Percentiles rank a stretch among this genome's conserved stretches.
Evolutionary conservation across 2,888 invertebrate genomes (phyloP).

Genomic region (Euplagia quadripunctaria): DNA sequence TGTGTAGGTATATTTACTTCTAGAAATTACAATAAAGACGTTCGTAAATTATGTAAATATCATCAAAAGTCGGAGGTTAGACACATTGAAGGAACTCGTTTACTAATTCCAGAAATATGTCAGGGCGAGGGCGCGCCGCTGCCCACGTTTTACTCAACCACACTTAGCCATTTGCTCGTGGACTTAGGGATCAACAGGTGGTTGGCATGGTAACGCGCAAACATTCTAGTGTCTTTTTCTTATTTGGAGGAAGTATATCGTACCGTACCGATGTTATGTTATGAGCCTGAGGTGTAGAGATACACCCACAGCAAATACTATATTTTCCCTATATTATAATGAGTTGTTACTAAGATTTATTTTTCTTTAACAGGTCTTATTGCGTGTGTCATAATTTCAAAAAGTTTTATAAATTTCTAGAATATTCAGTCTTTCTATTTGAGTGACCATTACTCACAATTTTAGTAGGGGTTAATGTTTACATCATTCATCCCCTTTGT

Average conservation of each 20-base stretch:
- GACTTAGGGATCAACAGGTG: conserved; percentile 69
- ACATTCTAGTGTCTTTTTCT: conserved; percentile 69
- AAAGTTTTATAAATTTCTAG: no score
- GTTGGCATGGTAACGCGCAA: conserved; percentile 71
- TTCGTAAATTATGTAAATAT: not conserved
- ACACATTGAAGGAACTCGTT: conserved; percentile 14
- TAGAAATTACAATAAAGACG: not conserved
- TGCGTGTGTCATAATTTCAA: no score
- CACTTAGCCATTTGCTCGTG: conserved; percentile 71
- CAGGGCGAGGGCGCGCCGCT: conserved; percentile 39
- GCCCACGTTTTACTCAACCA: conserved; percentile 48
- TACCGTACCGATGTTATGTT: conserved; percentile 6
- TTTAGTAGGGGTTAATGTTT: conserved; percentile 19
- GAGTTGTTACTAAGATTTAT: no score
- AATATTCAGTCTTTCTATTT: not conserved
- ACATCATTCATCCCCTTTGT: conserved; percentile 10
- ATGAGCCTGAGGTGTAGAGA: conserved; percentile 7
- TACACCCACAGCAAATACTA: conserved; percentile 25
- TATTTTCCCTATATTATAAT: not conserved
- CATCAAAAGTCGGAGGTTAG: not conserved
- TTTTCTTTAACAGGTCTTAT: no score
- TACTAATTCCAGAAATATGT: conserved; percentile 32
- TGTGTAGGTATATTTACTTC: conserved; percentile 17
- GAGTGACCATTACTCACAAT: conserved; percentile 28
- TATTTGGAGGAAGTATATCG: conserved; percentile 39